A percentile compares a stretch with the other conserved stretches of the same genome.
Evolutionary conservation across 2,113 vertebrate genomes (phyloP).

Genomic region (Hemicordylus capensis): DNA sequence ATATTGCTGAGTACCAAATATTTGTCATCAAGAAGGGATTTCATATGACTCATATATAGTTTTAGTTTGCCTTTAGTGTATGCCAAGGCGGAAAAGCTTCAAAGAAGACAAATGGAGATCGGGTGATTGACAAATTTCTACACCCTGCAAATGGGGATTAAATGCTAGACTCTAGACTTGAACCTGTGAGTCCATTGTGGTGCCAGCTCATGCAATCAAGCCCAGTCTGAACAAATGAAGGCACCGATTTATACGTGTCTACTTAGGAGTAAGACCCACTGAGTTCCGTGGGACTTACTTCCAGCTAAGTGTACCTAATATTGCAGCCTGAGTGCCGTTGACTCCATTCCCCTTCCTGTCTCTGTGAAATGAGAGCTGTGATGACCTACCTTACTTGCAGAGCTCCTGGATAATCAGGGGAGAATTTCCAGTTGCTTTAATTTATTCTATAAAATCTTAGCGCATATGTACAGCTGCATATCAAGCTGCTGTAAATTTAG

Average conservation of each 20-base stretch:
- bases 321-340: neutral
- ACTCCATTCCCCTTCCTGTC: neutral
- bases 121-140: neutral
- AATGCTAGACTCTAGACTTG: neutral
- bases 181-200: neutral
- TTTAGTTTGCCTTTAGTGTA: neutral
- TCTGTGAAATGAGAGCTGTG: neutral
- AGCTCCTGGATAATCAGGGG: neutral
- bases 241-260: no score
- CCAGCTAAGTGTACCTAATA: no score
- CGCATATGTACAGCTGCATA: neutral
- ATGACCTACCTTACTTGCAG: neutral
- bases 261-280: no score
- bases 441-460: neutral
- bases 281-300: no score
- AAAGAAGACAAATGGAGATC: neutral
- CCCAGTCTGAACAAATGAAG: neutral
- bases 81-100: conserved; percentile 8
- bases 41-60: neutral
- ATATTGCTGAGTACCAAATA: neutral
- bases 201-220: neutral
- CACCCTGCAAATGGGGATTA: neutral
- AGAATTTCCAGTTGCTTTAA: neutral
- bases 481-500: neutral
- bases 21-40: neutral